Percentiles rank a stretch among this genome's conserved stretches.
Conservation (phyloP, 2,797 vertebrate genomes). For the Lepus townsendii region DNA sequence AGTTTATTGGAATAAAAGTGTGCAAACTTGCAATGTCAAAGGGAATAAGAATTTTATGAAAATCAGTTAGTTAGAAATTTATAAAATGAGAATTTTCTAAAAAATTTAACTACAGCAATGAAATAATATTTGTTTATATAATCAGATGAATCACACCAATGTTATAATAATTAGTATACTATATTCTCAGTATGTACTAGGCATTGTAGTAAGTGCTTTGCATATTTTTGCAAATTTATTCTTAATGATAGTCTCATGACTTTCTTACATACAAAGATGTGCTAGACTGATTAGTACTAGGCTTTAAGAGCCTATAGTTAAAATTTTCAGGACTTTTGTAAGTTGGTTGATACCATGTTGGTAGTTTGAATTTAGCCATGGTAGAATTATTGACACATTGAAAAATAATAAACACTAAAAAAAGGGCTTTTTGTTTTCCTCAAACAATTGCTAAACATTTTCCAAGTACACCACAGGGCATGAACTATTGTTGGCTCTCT, state of each 20-base stretch:
- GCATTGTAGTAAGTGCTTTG: not conserved
- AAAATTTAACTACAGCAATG: too few species aligned
- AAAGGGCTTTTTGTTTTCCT: not conserved
- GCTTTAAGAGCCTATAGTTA: not conserved
- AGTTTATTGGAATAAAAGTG: not conserved
- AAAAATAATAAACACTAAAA: not conserved
- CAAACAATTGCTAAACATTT: not conserved
- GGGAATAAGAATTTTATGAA: not conserved
- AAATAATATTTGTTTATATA: not conserved
- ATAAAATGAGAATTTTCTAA: not conserved
- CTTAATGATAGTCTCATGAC: not conserved
- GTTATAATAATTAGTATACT: not conserved
- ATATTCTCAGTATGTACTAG: not conserved
- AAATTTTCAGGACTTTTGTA: not conserved
- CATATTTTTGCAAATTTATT: not conserved
- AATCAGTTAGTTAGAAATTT: slow-evolving; percentile 27
- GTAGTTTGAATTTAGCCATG: slow-evolving; percentile 9
- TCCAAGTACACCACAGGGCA: not conserved
- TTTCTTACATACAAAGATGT: not conserved
- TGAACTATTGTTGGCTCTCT: not conserved
- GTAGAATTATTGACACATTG: slow-evolving; percentile 6
- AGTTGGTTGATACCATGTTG: not conserved
- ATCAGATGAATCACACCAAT: not conserved
- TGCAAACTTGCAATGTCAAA: not conserved
- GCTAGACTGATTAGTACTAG: not conserved